These are phyloP conservation scores for Cylloceria caligata DNA, from an alignment of 2,888 invertebrate species.

Conservation along the genomic window DNA sequence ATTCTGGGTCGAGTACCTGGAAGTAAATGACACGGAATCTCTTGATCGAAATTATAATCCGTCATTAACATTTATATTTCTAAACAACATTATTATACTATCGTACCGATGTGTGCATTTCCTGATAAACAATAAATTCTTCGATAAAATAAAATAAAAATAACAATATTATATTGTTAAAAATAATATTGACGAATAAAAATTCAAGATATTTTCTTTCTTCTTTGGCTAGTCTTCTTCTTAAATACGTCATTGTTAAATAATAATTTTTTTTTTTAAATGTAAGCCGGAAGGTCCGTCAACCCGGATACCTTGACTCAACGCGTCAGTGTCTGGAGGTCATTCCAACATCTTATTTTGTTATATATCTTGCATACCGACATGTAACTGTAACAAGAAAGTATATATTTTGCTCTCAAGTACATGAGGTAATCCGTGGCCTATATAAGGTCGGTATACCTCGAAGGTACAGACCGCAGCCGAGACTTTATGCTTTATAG, in stretches of 20 bases:
- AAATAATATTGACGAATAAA: neutral
- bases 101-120: neutral
- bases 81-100: neutral
- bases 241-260: no score
- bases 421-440: constrained; percentile 51
- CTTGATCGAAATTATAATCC: neutral
- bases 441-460: constrained; percentile 60
- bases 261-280: no score
- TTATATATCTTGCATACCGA: constrained; percentile 27
- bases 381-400: constrained; percentile 37
- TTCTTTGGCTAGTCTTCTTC: no score
- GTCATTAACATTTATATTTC: neutral
- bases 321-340: neutral
- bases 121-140: neutral
- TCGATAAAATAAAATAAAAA: neutral
- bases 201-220: neutral
- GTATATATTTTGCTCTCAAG: constrained; percentile 35
- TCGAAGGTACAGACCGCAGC: constrained; percentile 55
- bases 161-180: no score
- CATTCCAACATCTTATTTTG: neutral
- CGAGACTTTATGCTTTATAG: constrained; percentile 68
- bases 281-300: no score
- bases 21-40: neutral
- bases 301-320: neutral
- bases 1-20: constrained; percentile 14